Conservation (phyloP, 2,797 vertebrate genomes). For the Myotis planiceps region DNA sequence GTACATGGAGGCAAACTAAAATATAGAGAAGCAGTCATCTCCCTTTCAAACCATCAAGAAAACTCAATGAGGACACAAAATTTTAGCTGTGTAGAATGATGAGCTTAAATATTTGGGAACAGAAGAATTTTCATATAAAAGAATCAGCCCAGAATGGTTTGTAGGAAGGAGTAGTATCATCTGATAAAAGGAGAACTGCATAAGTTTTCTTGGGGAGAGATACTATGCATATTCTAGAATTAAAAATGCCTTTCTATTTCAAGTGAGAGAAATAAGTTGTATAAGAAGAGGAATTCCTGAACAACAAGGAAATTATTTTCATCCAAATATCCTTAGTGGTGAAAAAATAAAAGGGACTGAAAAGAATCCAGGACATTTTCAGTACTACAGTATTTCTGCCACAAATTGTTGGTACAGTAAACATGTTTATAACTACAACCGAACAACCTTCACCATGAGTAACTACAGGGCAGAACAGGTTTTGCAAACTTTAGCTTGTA, state of each 20-base stretch:
- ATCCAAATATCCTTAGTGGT: slow-evolving; percentile 39
- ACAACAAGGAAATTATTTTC: slow-evolving; percentile 52
- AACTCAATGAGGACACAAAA: neutral
- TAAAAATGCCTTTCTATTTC: slow-evolving; percentile 64
- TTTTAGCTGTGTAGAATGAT: neutral
- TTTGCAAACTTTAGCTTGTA: slow-evolving; percentile 4
- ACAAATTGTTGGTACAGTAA: neutral
- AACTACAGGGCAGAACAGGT: neutral
- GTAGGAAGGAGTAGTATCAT: neutral
- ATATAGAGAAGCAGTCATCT: neutral
- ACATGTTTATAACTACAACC: neutral
- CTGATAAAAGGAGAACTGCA: neutral
- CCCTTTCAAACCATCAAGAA: neutral
- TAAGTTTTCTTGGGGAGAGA: neutral
- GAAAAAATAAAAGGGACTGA: slow-evolving; percentile 20
- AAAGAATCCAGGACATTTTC: slow-evolving; percentile 19
- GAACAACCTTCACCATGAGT: neutral
- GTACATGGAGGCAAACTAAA: neutral
- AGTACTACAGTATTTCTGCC: neutral
- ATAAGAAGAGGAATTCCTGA: slow-evolving; percentile 36
- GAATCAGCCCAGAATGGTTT: neutral
- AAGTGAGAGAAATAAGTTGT: slow-evolving; percentile 55
- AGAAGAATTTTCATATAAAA: neutral
- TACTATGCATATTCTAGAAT: slow-evolving; percentile 25
- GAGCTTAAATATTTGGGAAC: neutral